Evolutionary conservation across 2,888 invertebrate genomes (phyloP).

Genomic region (Ichneumoninae sp.): DNA sequence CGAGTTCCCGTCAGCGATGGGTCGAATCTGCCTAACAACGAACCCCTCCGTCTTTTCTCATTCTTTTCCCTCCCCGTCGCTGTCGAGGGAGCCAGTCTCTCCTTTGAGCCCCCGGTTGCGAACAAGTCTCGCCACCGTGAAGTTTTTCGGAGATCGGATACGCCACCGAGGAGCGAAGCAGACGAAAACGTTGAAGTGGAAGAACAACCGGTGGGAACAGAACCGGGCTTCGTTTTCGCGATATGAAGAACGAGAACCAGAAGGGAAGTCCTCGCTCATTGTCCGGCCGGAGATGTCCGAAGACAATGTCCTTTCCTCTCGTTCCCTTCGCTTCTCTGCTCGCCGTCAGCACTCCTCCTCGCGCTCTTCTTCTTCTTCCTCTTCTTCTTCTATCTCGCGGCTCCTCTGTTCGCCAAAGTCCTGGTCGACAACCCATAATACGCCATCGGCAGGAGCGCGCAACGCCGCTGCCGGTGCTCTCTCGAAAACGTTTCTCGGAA

Average conservation of each 20-base stretch:
- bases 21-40: conserved; percentile 27
- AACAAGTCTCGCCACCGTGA: conserved; percentile 47
- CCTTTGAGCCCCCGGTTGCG: conserved; percentile 7
- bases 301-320: conserved; percentile 70
- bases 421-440: conserved; percentile 62
- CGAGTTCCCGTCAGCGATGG: conserved; percentile 39
- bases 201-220: conserved; percentile 11
- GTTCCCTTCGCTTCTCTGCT: conserved; percentile 33
- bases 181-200: conserved; percentile 16
- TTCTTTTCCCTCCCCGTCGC: conserved; percentile 4
- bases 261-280: conserved; percentile 49
- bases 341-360: background rate
- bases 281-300: conserved; percentile 46
- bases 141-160: conserved; percentile 55
- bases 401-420: conserved; percentile 26
- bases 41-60: conserved; percentile 7
- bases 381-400: conserved; percentile 30
- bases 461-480: conserved; percentile 10
- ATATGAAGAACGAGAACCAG: conserved; percentile 34
- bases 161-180: conserved; percentile 28
- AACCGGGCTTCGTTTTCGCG: conserved; percentile 45
- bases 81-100: conserved; percentile 18
- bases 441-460: conserved; percentile 54
- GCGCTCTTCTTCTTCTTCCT: conserved; percentile 7
- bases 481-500: conserved; percentile 77